A percentile compares a stretch with the other conserved stretches of the same genome.
phyloP scores from a whole-genome alignment of 2,797 vertebrate species.

The Chelon labrosus region DNA sequence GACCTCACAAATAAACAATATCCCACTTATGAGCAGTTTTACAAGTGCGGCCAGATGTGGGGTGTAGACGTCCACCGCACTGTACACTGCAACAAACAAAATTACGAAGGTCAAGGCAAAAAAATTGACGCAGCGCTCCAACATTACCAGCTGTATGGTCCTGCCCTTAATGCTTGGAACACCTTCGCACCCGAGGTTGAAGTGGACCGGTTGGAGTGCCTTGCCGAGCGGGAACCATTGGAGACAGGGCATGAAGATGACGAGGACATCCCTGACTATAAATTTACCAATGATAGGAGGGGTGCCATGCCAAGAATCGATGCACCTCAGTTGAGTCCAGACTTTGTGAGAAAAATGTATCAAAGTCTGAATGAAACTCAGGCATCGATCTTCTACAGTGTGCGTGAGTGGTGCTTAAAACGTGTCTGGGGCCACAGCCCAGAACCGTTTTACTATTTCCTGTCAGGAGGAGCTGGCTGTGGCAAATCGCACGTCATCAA shows the following conservation, averaged over 20 bases:
- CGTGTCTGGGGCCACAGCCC: no score
- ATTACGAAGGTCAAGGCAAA: neutral
- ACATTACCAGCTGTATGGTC: neutral
- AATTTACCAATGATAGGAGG: no score
- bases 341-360: no score
- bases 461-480: no score
- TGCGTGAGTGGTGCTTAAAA: no score
- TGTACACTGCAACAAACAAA: neutral
- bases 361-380: no score
- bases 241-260: neutral
- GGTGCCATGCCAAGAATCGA: no score
- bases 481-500: no score
- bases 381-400: no score
- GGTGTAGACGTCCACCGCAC: neutral
- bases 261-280: neutral
- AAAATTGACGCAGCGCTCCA: neutral
- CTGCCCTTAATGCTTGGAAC: neutral
- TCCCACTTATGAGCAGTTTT: neutral
- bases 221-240: neutral
- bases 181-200: constrained; percentile 2
- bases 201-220: neutral
- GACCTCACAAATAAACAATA: neutral
- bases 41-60: accelerated
- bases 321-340: no score
- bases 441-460: no score